Evolutionary conservation across 2,113 vertebrate genomes (phyloP), one percentile per base, ranked within the genome.

Genomic region (Thomomys bottae): DNA sequence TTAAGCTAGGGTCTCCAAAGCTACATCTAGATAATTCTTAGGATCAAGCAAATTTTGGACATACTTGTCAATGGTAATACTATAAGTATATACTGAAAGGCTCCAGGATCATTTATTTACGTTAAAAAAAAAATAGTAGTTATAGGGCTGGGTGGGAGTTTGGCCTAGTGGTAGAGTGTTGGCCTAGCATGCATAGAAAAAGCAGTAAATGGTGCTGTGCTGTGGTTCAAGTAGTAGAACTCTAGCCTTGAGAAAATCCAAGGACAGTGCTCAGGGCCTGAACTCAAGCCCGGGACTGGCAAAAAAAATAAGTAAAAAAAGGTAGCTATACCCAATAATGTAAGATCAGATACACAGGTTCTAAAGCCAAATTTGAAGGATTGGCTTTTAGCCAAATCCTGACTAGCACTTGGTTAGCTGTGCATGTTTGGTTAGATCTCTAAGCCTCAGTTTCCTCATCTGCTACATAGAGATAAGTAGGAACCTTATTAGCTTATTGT

Each of bases 401-500:
- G 32, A 61, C n/a, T 57, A 66, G 10, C 38, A 40, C 3, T 72
- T 57, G 30, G 68, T 94, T 68, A 88, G 34, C 42, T 45, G 26
- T 63, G 21, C 17, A 36, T n/a, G 6, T 14, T 76, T 38, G 38
- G 15, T 84, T 72, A 42, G 38, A 83, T 87, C 71, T 71, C 34
- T 40, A 8, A 81, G 23, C 70, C 67, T 88, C 92, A 49, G 76
- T 88, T 93, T 88, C 49, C 38, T 90, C 57, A 64, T 68, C 80
- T 84, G 54, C 84, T 66, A 94, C 57, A 67, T 28, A 72, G 36
- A 12, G 5, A 59, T 76, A 34, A 77, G 64, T 84, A 89, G 64
- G 34, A 73, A 68, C 85, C 23, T 92, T 68, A 30, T 42, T 73
- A 59, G 45, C 14, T 71, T 86, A 24, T 68, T 85, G 40, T 49